These are phyloP conservation scores for Neoniphon sammara DNA, from an alignment of 2,797 vertebrate species.

Conservation along the genomic window DNA sequence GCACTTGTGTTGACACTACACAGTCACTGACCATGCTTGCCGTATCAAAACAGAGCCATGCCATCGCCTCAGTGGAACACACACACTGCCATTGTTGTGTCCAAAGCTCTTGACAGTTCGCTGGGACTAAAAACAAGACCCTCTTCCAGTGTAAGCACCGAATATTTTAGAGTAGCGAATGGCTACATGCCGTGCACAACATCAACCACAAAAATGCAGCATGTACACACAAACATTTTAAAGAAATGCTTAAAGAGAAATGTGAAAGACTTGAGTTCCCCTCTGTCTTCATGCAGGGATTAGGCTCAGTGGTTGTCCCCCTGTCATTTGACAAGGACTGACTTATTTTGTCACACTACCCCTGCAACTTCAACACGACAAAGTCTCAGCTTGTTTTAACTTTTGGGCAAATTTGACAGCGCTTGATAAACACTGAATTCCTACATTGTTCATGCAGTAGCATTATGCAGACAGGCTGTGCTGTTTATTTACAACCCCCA, in stretches of 20 bases:
- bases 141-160: background rate
- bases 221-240: conserved; percentile 11
- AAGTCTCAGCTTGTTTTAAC: background rate
- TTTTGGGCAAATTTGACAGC: background rate
- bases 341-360: conserved; percentile 23
- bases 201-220: conserved; percentile 9
- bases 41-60: conserved; percentile 77
- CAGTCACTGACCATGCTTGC: conserved; percentile 66
- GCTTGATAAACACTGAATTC: conserved; percentile 10
- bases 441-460: conserved; percentile 39
- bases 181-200: background rate
- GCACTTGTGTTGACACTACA: conserved; percentile 69
- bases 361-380: background rate
- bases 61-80: conserved; percentile 55
- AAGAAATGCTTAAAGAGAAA: conserved; percentile 9
- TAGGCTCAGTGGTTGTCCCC: conserved; percentile 16
- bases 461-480: conserved; percentile 25
- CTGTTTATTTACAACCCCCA: conserved; percentile 53
- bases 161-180: background rate
- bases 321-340: conserved; percentile 22
- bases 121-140: conserved; percentile 14
- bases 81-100: conserved; percentile 28
- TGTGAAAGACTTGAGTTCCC: background rate
- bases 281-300: conserved; percentile 23
- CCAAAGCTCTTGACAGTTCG: conserved; percentile 37